Base-by-base conservation (phyloP, 2,797 vertebrate genomes). In the Arctocebus calabarensis region DNA sequence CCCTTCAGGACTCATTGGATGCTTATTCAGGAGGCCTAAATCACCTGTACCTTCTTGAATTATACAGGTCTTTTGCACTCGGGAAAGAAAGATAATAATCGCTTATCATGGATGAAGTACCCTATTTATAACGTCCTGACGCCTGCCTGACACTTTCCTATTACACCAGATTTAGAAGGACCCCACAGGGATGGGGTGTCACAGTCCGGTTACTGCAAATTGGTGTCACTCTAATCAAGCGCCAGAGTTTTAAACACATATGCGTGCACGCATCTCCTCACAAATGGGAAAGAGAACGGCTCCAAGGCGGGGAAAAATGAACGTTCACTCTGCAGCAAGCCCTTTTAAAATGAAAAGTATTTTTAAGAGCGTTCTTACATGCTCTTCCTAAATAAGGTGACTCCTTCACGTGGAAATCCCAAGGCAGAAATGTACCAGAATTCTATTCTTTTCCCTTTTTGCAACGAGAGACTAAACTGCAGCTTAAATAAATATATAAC, bases 81-180 rank as follows among this genome's bases (percentile, higher is more conserved):
- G 98, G 98, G 98, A 98, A 98, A 98, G 98, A 98, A 98, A 98
- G 98, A 98, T 98, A 98, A 98, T 98, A 98, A 98, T 98, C 75
- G 25, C 98, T 98, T 98, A 96, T 98, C 98, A 98, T 96, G 98
- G 98, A 98, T 98, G 98, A 98, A 98, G 98, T 98, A 97, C 97
- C 97, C 98, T 98, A 98, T 99, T 98, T 98, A 96, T 98, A 98
- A 98, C 96, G 98, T 92, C 97, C 97, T 97, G 96, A 98, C 4
- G 97, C 98, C 97, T 97, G 98, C 95, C 98, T 99, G 98, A 98
- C 98, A 98, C 98, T 98, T 99, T 97, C 98, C 97, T 98, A 98
- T 98, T 98, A 96, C 95, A 96, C 94, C 95, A 97, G 98, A 97
- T 97, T 98, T 96, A 97, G 97, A 98, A 98, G 96, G 98, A 98